Base-by-base conservation (phyloP, 2,113 vertebrate species). In the Oxyura jamaicensis region DNA sequence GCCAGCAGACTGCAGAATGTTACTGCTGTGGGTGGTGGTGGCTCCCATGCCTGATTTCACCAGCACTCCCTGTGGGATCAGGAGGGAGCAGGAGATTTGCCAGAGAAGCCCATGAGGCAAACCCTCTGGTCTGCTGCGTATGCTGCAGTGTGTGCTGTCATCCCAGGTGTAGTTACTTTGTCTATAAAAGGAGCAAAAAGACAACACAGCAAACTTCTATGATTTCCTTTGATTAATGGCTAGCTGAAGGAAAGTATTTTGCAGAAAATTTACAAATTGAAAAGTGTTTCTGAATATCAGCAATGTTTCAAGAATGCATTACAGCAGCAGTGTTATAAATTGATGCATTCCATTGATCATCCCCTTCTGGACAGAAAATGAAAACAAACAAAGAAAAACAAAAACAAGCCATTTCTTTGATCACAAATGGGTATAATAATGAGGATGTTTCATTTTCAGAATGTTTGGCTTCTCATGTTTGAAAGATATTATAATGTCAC, bases 221-320 rank as follows among this genome's bases (percentile, higher is more conserved):
- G 1, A 5, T 35, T 55, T 69, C 11, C 69, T 95, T 73, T 90
- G 92, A 90, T 91, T 65, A 88, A 95, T 88, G 79, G 44, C 9
- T 77, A 74, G 88, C 93, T 73, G 74, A 90, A 84, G 86, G 87
- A 77, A 85, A 86, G 36, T 10, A 21, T 80, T 93, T n/a, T 35
- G 46, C 46, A 46, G 85, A n/a, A 90, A 91, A 71, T 71, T 69
- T 67, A 48, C 67, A 67, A 91, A 86, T 31, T 41, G 75, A 41
- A 25, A 46, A 71, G 68, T 35, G 65, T 86, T 91, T 90, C 36
- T 29, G 75, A 63, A 25, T 52, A n/a, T 66, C 55, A 62, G n/a
- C 83, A 67, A 2, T 7, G 3, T 55, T 66, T 58, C 59, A 29
- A 18, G 68, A 85, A 19, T 35, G 59, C 62, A 35, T 79, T 79